Evolutionary conservation across 2,888 invertebrate species (phyloP).

Genomic region (Marronus borbonicus): DNA sequence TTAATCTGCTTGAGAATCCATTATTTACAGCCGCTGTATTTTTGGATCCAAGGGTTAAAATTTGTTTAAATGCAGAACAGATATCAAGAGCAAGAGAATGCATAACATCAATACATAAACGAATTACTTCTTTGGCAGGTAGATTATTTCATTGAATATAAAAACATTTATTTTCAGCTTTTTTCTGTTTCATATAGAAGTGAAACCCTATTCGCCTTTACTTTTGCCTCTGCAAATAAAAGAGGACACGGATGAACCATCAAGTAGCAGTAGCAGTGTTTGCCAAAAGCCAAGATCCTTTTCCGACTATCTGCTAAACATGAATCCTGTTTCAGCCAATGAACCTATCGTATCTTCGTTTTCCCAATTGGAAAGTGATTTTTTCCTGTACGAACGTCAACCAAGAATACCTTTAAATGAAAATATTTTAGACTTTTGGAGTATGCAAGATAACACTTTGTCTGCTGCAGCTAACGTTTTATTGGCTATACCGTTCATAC

Average conservation of each 20-base stretch:
- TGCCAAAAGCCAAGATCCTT: background rate
- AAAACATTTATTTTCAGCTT: too few relatives aligned
- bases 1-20: slow-evolving; percentile 13
- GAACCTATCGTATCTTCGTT: background rate
- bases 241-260: too few relatives aligned
- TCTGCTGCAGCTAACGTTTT: background rate
- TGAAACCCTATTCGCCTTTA: too few relatives aligned
- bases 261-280: too few relatives aligned
- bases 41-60: slow-evolving; percentile 20
- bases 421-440: slow-evolving; percentile 6
- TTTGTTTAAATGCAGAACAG: background rate
- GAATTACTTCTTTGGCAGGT: too few relatives aligned
- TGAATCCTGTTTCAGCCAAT: slow-evolving; percentile 1
- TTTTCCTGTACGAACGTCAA: slow-evolving; percentile 12
- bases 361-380: background rate
- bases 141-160: too few relatives aligned
- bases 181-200: too few relatives aligned
- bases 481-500: too few relatives aligned
- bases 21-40: slow-evolving; percentile 16
- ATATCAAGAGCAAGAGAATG: too few relatives aligned
- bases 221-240: too few relatives aligned
- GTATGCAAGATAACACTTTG: slow-evolving; percentile 11
- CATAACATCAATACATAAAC: too few relatives aligned
- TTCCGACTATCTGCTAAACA: background rate
- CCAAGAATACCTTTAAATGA: background rate